These are phyloP conservation scores for Meghimatium bilineatum DNA, from an alignment of 2,888 invertebrate genomes.

Conservation along the genomic window DNA sequence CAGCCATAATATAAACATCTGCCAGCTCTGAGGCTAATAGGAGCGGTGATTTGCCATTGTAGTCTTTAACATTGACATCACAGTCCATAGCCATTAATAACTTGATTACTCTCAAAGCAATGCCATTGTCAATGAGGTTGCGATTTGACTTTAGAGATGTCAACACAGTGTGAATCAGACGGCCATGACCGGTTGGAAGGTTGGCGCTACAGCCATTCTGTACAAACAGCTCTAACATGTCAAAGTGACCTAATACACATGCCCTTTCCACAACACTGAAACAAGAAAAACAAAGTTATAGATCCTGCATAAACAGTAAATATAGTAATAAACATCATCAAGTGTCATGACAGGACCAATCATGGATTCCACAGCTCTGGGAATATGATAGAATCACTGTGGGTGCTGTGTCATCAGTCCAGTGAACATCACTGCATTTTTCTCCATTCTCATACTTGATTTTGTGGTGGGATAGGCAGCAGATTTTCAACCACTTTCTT, in stretches of 20 bases:
- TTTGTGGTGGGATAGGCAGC: no score
- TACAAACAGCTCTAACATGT: slow-evolving; percentile 57
- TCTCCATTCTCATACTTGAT: no score
- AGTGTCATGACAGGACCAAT: no score
- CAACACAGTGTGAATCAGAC: slow-evolving; percentile 59
- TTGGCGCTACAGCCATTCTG: slow-evolving; percentile 63
- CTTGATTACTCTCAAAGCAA: slow-evolving; percentile 51
- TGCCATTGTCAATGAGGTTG: slow-evolving; percentile 47
- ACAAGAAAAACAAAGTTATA: not conserved
- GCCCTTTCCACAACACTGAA: slow-evolving; percentile 56
- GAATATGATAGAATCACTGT: no score
- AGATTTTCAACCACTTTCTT: no score
- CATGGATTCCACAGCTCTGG: no score
- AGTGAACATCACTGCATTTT: no score
- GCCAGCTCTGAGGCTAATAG: slow-evolving; percentile 59
- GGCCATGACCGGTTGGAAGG: slow-evolving; percentile 59
- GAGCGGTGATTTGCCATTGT: slow-evolving; percentile 55
- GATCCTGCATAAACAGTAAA: no score
- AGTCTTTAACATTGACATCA: slow-evolving; percentile 58
- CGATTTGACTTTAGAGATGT: slow-evolving; percentile 54
- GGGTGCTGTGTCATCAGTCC: no score
- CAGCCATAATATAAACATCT: slow-evolving; percentile 53
- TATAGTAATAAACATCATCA: no score
- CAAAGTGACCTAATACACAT: slow-evolving; percentile 57
- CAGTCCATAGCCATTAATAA: slow-evolving; percentile 54